phyloP scores from a whole-genome alignment of 2,797 vertebrate species.

The Odontamblyopus lacepedii region DNA sequence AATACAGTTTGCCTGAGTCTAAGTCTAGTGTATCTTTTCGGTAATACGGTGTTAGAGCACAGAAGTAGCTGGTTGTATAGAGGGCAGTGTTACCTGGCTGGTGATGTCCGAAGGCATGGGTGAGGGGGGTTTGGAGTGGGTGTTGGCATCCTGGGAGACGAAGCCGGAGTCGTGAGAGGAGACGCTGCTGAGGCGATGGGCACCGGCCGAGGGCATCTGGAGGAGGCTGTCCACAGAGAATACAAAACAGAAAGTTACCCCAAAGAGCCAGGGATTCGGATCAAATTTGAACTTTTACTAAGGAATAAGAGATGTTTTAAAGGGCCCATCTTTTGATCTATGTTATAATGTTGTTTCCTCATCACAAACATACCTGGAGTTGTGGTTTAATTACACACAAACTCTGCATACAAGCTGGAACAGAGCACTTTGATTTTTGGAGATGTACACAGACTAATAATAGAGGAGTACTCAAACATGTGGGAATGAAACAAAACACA shows the following conservation, averaged over 20 bases:
- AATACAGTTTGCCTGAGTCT: too few relatives aligned
- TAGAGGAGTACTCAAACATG: neutral
- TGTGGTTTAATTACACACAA: too few relatives aligned
- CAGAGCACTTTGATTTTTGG: too few relatives aligned
- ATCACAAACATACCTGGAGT: too few relatives aligned
- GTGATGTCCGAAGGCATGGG: constrained; percentile 97
- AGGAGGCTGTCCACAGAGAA: constrained; percentile 80
- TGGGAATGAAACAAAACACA: constrained; percentile 1
- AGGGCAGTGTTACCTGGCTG: constrained; percentile 83
- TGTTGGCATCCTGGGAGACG: constrained; percentile 92
- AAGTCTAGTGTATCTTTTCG: neutral
- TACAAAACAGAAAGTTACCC: constrained; percentile 11
- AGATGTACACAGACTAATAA: too few relatives aligned
- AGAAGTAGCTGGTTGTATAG: constrained; percentile 3
- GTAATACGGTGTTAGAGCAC: neutral
- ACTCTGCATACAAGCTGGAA: too few relatives aligned
- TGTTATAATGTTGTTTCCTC: too few relatives aligned
- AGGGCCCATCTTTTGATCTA: too few relatives aligned
- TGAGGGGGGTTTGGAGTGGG: constrained; percentile 94
- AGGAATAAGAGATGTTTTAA: neutral
- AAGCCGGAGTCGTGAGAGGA: constrained; percentile 98
- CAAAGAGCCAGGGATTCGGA: constrained; percentile 4
- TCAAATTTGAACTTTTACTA: neutral
- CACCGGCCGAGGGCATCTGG: constrained; percentile 84
- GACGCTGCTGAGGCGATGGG: constrained; percentile 94